Evolutionary conservation across 2,797 vertebrate species (phyloP), one percentile per base, ranked within the genome.

Genomic region (Halcyon chelicuti): DNA sequence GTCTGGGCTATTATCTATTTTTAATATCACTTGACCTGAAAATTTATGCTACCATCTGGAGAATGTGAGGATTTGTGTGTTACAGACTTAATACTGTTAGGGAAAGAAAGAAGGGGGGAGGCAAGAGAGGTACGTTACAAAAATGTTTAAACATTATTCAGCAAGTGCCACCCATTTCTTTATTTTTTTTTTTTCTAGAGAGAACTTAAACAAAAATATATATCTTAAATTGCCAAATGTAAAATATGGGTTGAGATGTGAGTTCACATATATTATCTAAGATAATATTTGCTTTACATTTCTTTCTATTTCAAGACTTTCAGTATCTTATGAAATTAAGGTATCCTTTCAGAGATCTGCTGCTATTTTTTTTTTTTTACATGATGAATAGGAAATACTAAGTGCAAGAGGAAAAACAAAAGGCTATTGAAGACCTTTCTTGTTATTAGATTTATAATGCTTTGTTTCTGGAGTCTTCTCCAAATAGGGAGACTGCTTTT

Each of bases 21-120:
- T 98, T 98, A 98, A 98, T 98, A 98, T 98, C 98, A 98, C 97
- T 98, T 98, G 98, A 99, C 98, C 98, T 98, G 98, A 98, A 98
- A 98, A 98, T 98, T 98, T 97, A 98, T 98, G 97, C 97, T 97
- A 96, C 97, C 98, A 97, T 98, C 98, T 98, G 98, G 97, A 98
- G 97, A 98, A 96, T 91, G 92, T 96, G 86, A 92, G 67, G 86
- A 79, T 86, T 77, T 97, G 81, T 94, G 46, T 86, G 68, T 74
- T 91, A 72, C 84, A 89, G 84, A 93, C 86, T 95, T 95, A 97
- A 94, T 78, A 78, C 58, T 70, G 73, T 88, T 61, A 87, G 37
- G 51, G 70, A 60, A 95, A 96, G 58, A 94, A 92, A 71, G 9
- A 2, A 8, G 18, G 21, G 25, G 25, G 29, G 22, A 1, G 2